These are phyloP conservation scores for Sarcophaga variegata DNA, from an alignment of 2,888 invertebrate species.

Conservation along the genomic window DNA sequence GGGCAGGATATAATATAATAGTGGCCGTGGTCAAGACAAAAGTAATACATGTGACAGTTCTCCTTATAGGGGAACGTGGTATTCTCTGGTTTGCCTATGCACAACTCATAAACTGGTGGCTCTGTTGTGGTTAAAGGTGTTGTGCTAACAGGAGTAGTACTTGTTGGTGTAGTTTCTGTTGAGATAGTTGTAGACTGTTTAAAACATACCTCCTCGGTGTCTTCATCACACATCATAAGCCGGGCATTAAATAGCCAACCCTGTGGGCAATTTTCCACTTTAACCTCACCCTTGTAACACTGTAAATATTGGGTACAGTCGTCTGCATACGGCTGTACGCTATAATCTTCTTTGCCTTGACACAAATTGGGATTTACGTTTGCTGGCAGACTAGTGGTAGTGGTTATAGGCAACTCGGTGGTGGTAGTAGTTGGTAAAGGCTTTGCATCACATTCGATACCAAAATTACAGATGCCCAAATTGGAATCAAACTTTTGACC, in stretches of 20 bases:
- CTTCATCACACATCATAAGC: constrained; percentile 64
- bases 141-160: constrained; percentile 3
- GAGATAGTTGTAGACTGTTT: constrained; percentile 50
- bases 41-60: constrained; percentile 71
- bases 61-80: constrained; percentile 55
- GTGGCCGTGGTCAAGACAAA: constrained; percentile 71
- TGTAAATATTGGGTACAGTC: constrained; percentile 74
- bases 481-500: constrained; percentile 72
- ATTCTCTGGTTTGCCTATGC: constrained; percentile 34
- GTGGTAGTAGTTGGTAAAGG: constrained; percentile 65
- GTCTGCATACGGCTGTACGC: constrained; percentile 71
- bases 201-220: constrained; percentile 70
- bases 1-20: constrained; percentile 70
- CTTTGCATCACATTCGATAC: constrained; percentile 67
- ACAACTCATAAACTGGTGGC: constrained; percentile 42
- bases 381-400: constrained; percentile 64
- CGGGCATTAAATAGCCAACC: constrained; percentile 67
- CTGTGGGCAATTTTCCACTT: constrained; percentile 70
- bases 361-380: constrained; percentile 70
- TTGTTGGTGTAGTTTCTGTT: constrained; percentile 28
- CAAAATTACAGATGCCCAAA: constrained; percentile 73
- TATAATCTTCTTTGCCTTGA: constrained; percentile 60
- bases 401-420: not conserved
- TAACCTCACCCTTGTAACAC: constrained; percentile 69
- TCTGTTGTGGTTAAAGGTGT: constrained; percentile 20